These are phyloP conservation scores for Aleiodes sp. DNA, from an alignment of 1,140 invertebrate genomes.

Conservation along the genomic window DNA sequence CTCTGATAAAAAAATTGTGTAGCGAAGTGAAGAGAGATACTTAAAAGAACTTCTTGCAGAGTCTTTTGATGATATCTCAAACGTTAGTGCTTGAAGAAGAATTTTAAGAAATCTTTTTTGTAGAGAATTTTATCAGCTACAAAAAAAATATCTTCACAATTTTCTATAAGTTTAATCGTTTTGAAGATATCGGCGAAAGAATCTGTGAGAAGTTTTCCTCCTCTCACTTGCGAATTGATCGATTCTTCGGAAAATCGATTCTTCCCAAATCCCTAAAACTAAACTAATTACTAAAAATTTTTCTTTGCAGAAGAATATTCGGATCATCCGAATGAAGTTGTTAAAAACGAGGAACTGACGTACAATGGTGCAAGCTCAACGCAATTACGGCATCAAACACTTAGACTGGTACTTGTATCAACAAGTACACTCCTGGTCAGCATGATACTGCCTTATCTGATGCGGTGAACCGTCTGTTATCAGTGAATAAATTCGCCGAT, in stretches of 20 bases:
- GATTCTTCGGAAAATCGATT: background rate
- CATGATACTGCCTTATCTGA: conserved; percentile 52
- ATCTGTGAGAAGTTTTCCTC: too few species aligned
- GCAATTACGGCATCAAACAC: conserved; percentile 31
- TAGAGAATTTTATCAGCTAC: too few species aligned
- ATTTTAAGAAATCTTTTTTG: too few species aligned
- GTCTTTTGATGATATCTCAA: too few species aligned
- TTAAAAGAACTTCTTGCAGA: too few species aligned
- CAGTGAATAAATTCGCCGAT: conserved; percentile 46
- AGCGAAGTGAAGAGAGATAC: too few species aligned
- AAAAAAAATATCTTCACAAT: too few species aligned
- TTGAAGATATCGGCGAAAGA: too few species aligned
- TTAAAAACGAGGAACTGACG: conserved; percentile 90
- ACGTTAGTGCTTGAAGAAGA: too few species aligned
- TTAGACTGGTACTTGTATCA: conserved; percentile 41
- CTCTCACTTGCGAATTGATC: background rate
- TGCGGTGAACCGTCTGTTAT: conserved; percentile 61
- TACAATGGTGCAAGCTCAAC: conserved; percentile 67
- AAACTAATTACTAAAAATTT: conserved; percentile 3
- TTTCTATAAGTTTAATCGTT: too few species aligned
- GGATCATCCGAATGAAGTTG: conserved; percentile 89
- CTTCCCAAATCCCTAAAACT: background rate
- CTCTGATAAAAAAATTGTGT: too few species aligned
- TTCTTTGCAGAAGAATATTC: conserved; percentile 80
- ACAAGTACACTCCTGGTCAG: conserved; percentile 51